phyloP scores from a whole-genome alignment of 2,113 vertebrate genomes.

The Aldabrachelys gigantea region DNA sequence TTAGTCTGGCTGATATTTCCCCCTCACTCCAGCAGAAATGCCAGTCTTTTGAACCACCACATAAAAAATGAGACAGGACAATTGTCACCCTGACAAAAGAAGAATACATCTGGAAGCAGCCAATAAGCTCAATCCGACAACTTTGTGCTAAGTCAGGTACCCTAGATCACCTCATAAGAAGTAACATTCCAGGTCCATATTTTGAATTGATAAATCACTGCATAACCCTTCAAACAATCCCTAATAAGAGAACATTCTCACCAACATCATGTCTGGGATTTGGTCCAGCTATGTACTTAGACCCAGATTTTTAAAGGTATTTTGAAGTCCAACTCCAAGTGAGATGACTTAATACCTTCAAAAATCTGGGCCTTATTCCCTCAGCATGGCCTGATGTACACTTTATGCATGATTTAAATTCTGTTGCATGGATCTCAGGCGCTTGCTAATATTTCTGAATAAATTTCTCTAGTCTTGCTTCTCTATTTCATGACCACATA shows the following conservation, averaged over 20 bases:
- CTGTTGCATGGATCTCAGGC: background rate
- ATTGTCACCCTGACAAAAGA: background rate
- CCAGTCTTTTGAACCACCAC: background rate
- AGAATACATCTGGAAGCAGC: background rate
- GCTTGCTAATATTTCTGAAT: conserved; percentile 2
- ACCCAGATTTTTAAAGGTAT: background rate
- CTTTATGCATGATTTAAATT: background rate
- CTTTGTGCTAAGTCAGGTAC: background rate
- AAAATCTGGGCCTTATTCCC: background rate
- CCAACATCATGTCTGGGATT: conserved; percentile 7
- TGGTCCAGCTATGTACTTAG: background rate
- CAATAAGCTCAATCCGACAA: background rate
- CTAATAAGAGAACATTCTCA: background rate
- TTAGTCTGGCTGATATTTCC: background rate
- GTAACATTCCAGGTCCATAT: background rate
- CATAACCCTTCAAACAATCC: background rate
- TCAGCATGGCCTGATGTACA: background rate
- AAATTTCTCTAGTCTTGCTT: background rate
- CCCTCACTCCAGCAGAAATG: background rate
- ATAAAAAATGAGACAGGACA: background rate
- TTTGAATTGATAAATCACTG: conserved; percentile 17
- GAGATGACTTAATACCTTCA: background rate
- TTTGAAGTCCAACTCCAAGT: background rate
- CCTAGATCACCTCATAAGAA: conserved; percentile 9
- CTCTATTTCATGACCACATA: conserved; percentile 1